A percentile compares a stretch with the other conserved stretches of the same genome.
These are phyloP conservation scores for Petrocephalus microphthalmus DNA, from an alignment of 2,113 vertebrate genomes.

Conservation along the genomic window DNA sequence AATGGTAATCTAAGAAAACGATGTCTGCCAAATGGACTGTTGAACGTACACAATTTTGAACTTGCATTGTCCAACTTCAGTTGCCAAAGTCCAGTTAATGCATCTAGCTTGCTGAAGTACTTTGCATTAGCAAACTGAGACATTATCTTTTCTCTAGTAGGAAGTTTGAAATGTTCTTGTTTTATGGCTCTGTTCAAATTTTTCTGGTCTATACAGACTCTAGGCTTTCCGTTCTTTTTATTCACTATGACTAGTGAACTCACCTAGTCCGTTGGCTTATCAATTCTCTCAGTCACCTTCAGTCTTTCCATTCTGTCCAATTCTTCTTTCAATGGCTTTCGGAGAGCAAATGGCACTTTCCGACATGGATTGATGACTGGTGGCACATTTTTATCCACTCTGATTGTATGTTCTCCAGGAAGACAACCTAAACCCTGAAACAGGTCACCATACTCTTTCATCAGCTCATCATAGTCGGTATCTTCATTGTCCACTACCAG, in stretches of 20 bases:
- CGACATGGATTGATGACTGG: slow-evolving; percentile 10
- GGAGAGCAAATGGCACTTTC: slow-evolving; percentile 7
- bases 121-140: slow-evolving; percentile 24
- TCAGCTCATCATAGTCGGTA: not conserved
- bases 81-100: too few relatives aligned
- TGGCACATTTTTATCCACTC: not conserved
- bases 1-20: too few relatives aligned
- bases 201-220: slow-evolving; percentile 11
- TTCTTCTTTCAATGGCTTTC: slow-evolving; percentile 14
- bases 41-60: too few relatives aligned
- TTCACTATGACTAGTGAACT: slow-evolving; percentile 2
- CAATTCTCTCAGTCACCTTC: not conserved
- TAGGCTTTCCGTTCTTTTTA: not conserved
- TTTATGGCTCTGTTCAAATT: slow-evolving; percentile 20
- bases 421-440: slow-evolving; percentile 24
- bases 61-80: too few relatives aligned
- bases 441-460: slow-evolving; percentile 13
- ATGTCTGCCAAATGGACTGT: too few relatives aligned
- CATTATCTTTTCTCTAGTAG: slow-evolving; percentile 25
- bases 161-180: slow-evolving; percentile 22
- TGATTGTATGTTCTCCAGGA: slow-evolving; percentile 17
- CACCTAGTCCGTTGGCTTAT: slow-evolving; percentile 11
- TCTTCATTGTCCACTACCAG: not conserved
- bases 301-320: slow-evolving; percentile 1
- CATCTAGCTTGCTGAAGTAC: slow-evolving; percentile 19